Base-by-base conservation (phyloP, 1,140 invertebrate genomes). In the Drosophila varians region DNA sequence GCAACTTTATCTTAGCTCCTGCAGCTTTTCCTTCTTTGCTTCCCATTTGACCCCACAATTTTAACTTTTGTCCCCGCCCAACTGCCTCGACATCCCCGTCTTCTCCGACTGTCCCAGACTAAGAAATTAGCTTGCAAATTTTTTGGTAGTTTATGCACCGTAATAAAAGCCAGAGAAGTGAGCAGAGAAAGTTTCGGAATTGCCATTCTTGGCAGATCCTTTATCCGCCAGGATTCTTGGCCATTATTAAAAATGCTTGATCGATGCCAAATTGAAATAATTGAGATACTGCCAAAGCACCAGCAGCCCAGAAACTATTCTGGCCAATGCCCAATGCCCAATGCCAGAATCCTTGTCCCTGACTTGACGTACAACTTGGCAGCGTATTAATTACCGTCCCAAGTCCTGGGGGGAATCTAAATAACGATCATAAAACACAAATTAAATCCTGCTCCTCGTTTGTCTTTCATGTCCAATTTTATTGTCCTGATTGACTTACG, bases 91-190 rank as follows among this genome's bases (percentile, higher is more conserved):
- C 21, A 4, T 21, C 21, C 4, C 21, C 2, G 21, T 2, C 21
- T 21, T 31, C 9, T 11, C 11, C 9, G 28, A 31, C 28, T 31
- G n/a, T 31, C 9, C 28, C 28, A 8, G 28, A 31, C 43, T 55
- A 68, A 61, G 62, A 83, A 83, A 83, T 86, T 83, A 79, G 79
- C 80, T 53, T 56, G 52, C 57, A 47, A 34, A 56, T 56, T 49
- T 69, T 48, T 60, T 57, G 7, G 45, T 49, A 57, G 42, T 53
- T 78, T 79, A 34, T 74, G 36, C 75, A 42, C 46, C 28, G 31
- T 54, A 58, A 48, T 55, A 64, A 71, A 45, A 64, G 52, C n/a
- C 49, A 26, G 19, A 51, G 46, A 54, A 70, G 42, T 42, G 11
- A 53, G 51, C 36, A 42, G 42, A 25, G 31, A 61, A 68, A 56